Conservation (phyloP, 2,888 invertebrate species). For the Polydrusus tereticollis region DNA sequence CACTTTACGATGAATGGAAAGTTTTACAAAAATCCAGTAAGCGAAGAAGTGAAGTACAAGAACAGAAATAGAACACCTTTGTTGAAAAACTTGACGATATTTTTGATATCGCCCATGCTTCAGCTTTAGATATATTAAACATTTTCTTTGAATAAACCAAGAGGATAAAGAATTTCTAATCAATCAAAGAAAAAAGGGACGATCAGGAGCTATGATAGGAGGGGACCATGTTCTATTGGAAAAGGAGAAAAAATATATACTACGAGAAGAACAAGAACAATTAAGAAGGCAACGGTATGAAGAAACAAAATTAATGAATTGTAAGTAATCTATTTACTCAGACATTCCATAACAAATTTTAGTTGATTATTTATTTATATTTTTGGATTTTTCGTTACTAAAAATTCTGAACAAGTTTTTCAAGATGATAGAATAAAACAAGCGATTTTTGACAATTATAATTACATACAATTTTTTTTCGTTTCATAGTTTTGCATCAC, state of each 20-base stretch:
- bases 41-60: not conserved
- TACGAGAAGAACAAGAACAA: not conserved
- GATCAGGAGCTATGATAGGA: slow-evolving; percentile 1
- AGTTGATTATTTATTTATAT: too few species aligned
- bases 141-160: too few species aligned
- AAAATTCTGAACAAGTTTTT: too few species aligned
- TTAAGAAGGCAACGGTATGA: not conserved
- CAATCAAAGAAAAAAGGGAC: slow-evolving; percentile 1
- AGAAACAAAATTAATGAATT: not conserved
- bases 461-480: too few species aligned
- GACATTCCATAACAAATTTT: too few species aligned
- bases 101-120: not conserved
- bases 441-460: too few species aligned
- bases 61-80: not conserved
- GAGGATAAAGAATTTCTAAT: not conserved
- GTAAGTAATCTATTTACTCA: not conserved
- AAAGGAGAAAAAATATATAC: not conserved
- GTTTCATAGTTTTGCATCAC: too few species aligned
- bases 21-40: not conserved
- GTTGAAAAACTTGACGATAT: slow-evolving; percentile 1
- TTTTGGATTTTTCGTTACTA: too few species aligned
- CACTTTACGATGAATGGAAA: not conserved
- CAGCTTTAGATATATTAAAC: not conserved
- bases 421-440: too few species aligned
- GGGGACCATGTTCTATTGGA: not conserved